A percentile compares a stretch with the other conserved stretches of the same genome.
Conservation (phyloP, 2,888 invertebrate genomes). For the Nephrocerus scutellatus region DNA sequence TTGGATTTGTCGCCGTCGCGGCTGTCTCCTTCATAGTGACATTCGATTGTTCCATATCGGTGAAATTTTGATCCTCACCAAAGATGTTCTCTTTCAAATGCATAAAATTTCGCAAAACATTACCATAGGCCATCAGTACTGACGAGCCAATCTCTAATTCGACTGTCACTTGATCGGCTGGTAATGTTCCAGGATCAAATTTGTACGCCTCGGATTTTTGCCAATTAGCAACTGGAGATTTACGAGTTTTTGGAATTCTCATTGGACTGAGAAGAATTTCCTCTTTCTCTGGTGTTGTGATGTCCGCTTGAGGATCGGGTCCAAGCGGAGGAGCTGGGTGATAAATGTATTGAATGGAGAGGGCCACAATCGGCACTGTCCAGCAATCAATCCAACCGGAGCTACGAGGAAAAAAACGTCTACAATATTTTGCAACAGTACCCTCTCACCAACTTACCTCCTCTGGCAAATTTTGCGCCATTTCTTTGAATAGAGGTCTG, state of each 20-base stretch:
- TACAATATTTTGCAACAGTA: neutral
- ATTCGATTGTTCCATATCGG: conserved; percentile 75
- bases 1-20: conserved; percentile 45
- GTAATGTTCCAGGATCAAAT: conserved; percentile 80
- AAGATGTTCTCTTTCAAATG: conserved; percentile 95
- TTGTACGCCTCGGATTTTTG: conserved; percentile 60
- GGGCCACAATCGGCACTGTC: conserved; percentile 89
- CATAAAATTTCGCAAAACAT: conserved; percentile 81
- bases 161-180: conserved; percentile 82
- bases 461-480: conserved; percentile 77
- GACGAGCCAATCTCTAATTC: conserved; percentile 94
- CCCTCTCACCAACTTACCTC: conserved; percentile 44
- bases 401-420: conserved; percentile 26
- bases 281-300: conserved; percentile 91
- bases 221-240: conserved; percentile 64
- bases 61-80: conserved; percentile 90
- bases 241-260: conserved; percentile 73
- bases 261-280: conserved; percentile 87
- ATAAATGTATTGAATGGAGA: conserved; percentile 84
- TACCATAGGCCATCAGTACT: conserved; percentile 83
- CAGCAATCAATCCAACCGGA: conserved; percentile 93
- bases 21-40: conserved; percentile 46
- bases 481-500: conserved; percentile 53
- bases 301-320: conserved; percentile 82
- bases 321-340: conserved; percentile 87